These are phyloP conservation scores for Bradypus variegatus DNA, from an alignment of 2,797 vertebrate genomes.

Conservation along the genomic window DNA sequence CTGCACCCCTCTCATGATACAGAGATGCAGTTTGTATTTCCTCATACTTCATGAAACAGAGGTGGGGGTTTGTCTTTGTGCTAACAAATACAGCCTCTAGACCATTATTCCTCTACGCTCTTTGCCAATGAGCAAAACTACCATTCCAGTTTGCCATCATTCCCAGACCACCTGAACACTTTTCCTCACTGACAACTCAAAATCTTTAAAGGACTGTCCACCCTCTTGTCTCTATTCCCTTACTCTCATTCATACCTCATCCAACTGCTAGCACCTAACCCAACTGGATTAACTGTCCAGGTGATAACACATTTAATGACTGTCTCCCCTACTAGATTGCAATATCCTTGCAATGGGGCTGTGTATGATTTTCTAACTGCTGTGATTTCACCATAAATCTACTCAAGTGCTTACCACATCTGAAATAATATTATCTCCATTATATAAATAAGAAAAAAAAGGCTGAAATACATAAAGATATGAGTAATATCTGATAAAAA, in stretches of 20 bases:
- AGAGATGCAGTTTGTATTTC: background rate
- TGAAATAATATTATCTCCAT: background rate
- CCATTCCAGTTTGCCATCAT: background rate
- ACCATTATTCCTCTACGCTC: background rate
- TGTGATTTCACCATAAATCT: background rate
- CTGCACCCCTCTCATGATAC: background rate
- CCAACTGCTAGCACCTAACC: background rate
- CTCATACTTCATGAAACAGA: background rate
- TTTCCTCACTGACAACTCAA: background rate
- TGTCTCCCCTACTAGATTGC: background rate
- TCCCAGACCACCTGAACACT: background rate
- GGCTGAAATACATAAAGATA: background rate
- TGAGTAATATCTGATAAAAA: too few species aligned
- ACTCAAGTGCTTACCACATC: background rate
- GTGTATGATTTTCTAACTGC: background rate
- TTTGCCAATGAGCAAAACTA: background rate
- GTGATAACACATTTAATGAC: background rate
- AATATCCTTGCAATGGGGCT: background rate
- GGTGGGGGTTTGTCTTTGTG: background rate
- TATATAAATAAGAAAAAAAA: background rate
- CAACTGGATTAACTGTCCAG: too few species aligned
- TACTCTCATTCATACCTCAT: background rate
- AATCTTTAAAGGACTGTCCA: background rate
- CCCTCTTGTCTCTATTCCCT: background rate
- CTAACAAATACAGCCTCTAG: background rate